phyloP scores from a whole-genome alignment of 2,797 vertebrate genomes.

The Acomys russatus region DNA sequence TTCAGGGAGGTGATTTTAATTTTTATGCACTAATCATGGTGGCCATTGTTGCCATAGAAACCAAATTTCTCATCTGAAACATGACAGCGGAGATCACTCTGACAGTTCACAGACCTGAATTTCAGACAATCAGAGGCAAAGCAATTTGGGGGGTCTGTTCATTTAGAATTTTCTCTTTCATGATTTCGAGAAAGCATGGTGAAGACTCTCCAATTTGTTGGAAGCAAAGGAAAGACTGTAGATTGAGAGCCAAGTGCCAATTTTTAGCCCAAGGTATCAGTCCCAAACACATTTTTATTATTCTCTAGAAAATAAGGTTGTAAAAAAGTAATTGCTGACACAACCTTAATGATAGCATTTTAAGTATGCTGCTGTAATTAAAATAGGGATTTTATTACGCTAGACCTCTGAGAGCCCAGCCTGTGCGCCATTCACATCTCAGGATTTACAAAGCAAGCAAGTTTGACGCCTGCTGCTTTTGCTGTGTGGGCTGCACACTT shows the following conservation, averaged over 20 bases:
- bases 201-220: slow-evolving; percentile 57
- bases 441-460: slow-evolving; percentile 76
- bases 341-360: slow-evolving; percentile 76
- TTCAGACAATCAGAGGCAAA: slow-evolving; percentile 70
- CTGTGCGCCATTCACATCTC: background rate
- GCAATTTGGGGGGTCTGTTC: slow-evolving; percentile 22
- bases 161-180: background rate
- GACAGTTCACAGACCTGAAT: slow-evolving; percentile 71
- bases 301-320: slow-evolving; percentile 81
- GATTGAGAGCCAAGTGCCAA: slow-evolving; percentile 35
- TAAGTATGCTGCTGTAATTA: slow-evolving; percentile 80
- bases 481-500: slow-evolving; percentile 57
- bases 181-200: background rate
- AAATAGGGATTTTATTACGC: slow-evolving; percentile 76
- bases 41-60: slow-evolving; percentile 69
- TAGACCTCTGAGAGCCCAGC: slow-evolving; percentile 65
- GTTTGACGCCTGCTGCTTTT: slow-evolving; percentile 76
- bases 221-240: slow-evolving; percentile 73
- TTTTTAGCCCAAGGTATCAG: slow-evolving; percentile 71
- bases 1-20: slow-evolving; percentile 70
- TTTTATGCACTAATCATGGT: slow-evolving; percentile 64
- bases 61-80: slow-evolving; percentile 49
- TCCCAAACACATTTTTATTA: slow-evolving; percentile 79
- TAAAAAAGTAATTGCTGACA: slow-evolving; percentile 86
- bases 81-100: slow-evolving; percentile 11